phyloP scores from a whole-genome alignment of 2,888 invertebrate genomes.

The Linnaemya tessellans region DNA sequence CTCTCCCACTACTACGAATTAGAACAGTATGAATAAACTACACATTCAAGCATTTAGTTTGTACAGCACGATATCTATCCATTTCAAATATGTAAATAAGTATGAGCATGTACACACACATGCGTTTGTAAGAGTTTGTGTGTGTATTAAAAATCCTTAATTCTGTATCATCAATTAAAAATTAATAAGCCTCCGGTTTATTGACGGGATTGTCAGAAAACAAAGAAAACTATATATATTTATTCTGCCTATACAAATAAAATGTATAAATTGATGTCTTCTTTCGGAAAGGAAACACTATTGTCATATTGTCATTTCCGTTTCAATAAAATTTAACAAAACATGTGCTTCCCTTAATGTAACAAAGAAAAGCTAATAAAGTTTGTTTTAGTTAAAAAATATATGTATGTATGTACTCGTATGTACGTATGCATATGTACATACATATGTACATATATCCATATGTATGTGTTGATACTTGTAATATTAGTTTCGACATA shows the following conservation, averaged over 20 bases:
- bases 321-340: conserved; percentile 42
- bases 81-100: not conserved
- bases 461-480: no score
- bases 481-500: conserved; percentile 41
- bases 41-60: conserved; percentile 30
- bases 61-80: conserved; percentile 4
- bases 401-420: no score
- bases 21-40: conserved; percentile 26
- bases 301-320: conserved; percentile 64
- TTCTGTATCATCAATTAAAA: conserved; percentile 28
- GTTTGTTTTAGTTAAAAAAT: conserved; percentile 23
- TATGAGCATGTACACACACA: not conserved
- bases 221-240: conserved; percentile 34
- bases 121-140: not conserved
- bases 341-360: conserved; percentile 46
- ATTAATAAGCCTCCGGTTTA: conserved; percentile 43
- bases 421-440: no score
- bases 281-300: conserved; percentile 20
- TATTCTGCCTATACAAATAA: not conserved
- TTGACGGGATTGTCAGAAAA: conserved; percentile 37
- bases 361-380: conserved; percentile 14
- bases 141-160: not conserved
- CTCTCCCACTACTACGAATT: conserved; percentile 45
- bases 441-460: no score
- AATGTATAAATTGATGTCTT: conserved; percentile 15